Percentiles rank a stretch among this genome's conserved stretches.
These are phyloP conservation scores for Mungos mungo DNA, from an alignment of 2,113 vertebrate genomes.

Conservation along the genomic window DNA sequence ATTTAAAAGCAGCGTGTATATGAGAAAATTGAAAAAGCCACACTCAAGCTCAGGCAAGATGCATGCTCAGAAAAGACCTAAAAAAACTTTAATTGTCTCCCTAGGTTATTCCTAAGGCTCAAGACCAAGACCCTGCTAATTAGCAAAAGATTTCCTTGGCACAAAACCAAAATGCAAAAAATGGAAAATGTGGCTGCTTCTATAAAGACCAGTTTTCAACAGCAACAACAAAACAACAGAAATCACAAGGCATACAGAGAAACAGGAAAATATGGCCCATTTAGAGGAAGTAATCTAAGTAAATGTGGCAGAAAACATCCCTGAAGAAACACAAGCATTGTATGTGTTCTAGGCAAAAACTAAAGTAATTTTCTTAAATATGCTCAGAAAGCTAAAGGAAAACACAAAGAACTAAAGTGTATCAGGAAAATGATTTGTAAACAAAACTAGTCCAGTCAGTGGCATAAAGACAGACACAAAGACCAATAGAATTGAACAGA, in stretches of 20 bases:
- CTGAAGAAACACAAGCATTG: not conserved
- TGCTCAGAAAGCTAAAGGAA: not conserved
- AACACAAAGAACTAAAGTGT: not conserved
- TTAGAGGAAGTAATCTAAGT: not conserved
- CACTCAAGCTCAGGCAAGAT: not conserved
- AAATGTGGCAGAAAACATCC: not conserved
- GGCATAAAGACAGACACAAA: not conserved
- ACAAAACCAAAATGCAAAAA: not conserved
- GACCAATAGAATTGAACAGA: not conserved
- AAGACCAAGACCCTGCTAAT: not conserved
- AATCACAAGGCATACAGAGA: not conserved
- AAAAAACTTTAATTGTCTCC: not conserved
- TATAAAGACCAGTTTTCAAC: not conserved
- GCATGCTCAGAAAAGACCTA: not conserved
- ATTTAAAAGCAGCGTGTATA: not conserved
- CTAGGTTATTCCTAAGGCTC: not conserved
- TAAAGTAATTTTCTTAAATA: not conserved
- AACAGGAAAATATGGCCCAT: not conserved
- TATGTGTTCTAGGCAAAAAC: not conserved
- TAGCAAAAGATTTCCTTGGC: not conserved
- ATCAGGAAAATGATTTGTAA: not conserved
- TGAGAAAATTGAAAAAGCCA: not conserved
- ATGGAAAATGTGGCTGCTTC: not conserved
- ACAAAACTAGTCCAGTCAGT: not conserved
- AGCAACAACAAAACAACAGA: too few species aligned